Base-by-base conservation (phyloP, 2,113 vertebrate species). In the Rattus norvegicus region DNA sequence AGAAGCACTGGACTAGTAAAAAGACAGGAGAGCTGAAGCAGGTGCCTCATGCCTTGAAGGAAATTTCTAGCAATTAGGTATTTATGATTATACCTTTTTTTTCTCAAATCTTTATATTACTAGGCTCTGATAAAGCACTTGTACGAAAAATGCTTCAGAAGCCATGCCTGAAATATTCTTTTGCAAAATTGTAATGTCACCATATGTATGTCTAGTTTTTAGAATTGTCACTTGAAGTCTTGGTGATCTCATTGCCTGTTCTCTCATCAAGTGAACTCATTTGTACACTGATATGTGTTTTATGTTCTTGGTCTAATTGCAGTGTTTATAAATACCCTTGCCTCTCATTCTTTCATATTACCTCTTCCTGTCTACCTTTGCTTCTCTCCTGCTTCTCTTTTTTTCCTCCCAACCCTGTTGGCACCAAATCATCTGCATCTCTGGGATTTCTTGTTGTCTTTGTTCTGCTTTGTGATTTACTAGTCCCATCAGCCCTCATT, bases 401-500 rank as follows among this genome's bases (percentile, higher is more conserved):
- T 43, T 22, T 70, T 0, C 11, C 22, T 70, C 56, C 1, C 3
- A 22, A 28, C 7, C 7, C 10, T 67, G 2, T 49, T 13, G 2
- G 59, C 7, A 85, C 49, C 54, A 63, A 10, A 24, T 47, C 28
- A 14, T 73, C 33, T 56, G 7, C n/a, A 47, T 69, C 19, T 24
- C 56, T 90, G 43, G 63, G 6, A 26, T 97, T 54, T 49, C 30
- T 61, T 54, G 36, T 75, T 93, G 85, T 65, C 72, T 94, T 95
- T 39, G 67, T 70, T 94, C 75, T 88, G 90, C 63, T 93, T 73
- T 39, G 69, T 96, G 93, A 95, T 97, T 95, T 93, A 95, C 92
- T 92, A 76, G 91, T 91, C 39, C 1, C 94, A 91, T 73, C 81
- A 97, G 26, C 28, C 76, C 65, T 14, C 1, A 63, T 81, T 89